phyloP scores from a whole-genome alignment of 2,888 invertebrate species.

The Cheilosia urbana region DNA sequence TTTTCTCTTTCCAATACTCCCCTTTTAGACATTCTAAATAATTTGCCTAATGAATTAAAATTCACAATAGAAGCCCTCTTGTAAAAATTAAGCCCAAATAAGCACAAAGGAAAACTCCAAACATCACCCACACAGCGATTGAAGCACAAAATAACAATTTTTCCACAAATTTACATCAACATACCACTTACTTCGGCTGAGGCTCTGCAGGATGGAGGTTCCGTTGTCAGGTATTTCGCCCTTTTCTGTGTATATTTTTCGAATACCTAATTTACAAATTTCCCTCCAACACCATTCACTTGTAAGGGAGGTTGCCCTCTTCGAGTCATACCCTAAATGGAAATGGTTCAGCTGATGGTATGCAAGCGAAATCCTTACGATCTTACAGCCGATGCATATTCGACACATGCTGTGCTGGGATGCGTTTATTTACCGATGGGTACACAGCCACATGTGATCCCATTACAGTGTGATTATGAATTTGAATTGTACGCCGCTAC shows the following conservation, averaged over 20 bases:
- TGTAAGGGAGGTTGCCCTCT: slow-evolving; percentile 24
- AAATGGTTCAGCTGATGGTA: slow-evolving; percentile 32
- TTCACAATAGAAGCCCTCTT: background rate
- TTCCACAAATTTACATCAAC: slow-evolving; percentile 43
- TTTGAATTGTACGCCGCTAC: slow-evolving; percentile 46
- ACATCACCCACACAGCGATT: slow-evolving; percentile 49
- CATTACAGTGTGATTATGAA: slow-evolving; percentile 57
- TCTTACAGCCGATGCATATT: slow-evolving; percentile 57
- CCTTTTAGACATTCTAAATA: no score
- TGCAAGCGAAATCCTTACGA: slow-evolving; percentile 61
- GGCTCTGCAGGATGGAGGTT: slow-evolving; percentile 1
- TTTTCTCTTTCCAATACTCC: no score
- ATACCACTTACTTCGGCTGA: background rate
- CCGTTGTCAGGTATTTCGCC: slow-evolving; percentile 11
- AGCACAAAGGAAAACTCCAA: slow-evolving; percentile 5
- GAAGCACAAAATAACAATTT: slow-evolving; percentile 26
- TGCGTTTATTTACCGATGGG: slow-evolving; percentile 17
- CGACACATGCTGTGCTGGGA: slow-evolving; percentile 67
- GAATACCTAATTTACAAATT: slow-evolving; percentile 14
- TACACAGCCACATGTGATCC: slow-evolving; percentile 56
- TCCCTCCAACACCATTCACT: slow-evolving; percentile 22
- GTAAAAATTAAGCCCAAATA: background rate
- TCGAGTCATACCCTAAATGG: slow-evolving; percentile 20
- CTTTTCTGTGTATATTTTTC: background rate
- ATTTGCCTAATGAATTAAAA: slow-evolving; percentile 13